A percentile compares a stretch with the other conserved stretches of the same genome.
Conservation (phyloP, 2,888 invertebrate species). For the Chymomyza fuscimana region DNA sequence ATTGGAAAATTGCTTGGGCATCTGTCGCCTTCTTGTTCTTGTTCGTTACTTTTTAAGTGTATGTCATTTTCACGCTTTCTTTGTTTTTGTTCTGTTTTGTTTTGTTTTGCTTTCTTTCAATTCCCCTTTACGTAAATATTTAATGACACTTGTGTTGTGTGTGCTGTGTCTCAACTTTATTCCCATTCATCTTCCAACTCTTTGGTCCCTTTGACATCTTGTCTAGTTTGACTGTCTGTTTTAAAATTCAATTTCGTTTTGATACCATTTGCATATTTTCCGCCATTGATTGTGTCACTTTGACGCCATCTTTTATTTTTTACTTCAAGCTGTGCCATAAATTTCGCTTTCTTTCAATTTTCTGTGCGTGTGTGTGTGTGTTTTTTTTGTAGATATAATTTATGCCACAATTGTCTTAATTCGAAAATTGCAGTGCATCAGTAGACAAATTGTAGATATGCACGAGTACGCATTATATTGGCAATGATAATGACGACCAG, state of each 20-base stretch:
- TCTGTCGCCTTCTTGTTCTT: constrained; percentile 33
- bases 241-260: constrained; percentile 67
- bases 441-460: constrained; percentile 61
- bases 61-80: not conserved
- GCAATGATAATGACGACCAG: constrained; percentile 51
- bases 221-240: constrained; percentile 33
- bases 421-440: constrained; percentile 67
- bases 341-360: constrained; percentile 43
- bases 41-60: not conserved
- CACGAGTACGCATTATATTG: constrained; percentile 50
- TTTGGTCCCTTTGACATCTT: constrained; percentile 4
- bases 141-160: constrained; percentile 42
- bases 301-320: constrained; percentile 27
- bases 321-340: constrained; percentile 33
- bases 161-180: not conserved
- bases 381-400: constrained; percentile 36
- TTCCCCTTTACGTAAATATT: constrained; percentile 50
- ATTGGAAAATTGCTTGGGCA: constrained; percentile 71
- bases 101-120: constrained; percentile 18
- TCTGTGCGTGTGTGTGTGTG: constrained; percentile 4
- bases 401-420: constrained; percentile 69
- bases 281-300: constrained; percentile 15
- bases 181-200: not conserved
- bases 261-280: constrained; percentile 10
- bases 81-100: constrained; percentile 35